Conservation (phyloP, 1,140 invertebrate genomes). For the Ceratina japonica region DNA sequence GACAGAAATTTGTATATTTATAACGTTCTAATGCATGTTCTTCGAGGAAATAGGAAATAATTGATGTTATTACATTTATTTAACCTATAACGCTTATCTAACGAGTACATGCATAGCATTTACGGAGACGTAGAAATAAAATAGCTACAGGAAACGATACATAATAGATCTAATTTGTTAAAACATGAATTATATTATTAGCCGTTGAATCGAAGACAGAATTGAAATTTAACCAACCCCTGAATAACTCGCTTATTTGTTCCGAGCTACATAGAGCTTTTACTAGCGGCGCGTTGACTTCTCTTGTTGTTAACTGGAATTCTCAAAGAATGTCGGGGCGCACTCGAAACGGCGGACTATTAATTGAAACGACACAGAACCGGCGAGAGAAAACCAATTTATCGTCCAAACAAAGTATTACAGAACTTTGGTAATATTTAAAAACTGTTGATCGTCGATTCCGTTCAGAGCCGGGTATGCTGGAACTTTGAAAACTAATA, state of each 20-base stretch:
- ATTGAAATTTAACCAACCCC: neutral
- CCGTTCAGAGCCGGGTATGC: slow-evolving; percentile 22
- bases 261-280: neutral
- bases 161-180: neutral
- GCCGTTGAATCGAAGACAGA: neutral
- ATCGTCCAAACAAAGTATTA: slow-evolving; percentile 33
- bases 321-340: neutral
- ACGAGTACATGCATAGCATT: neutral
- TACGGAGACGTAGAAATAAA: neutral
- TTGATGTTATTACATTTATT: neutral
- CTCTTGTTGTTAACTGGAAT: neutral
- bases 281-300: no score
- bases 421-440: slow-evolving; percentile 50
- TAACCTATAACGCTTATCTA: neutral
- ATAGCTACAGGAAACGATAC: neutral
- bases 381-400: slow-evolving; percentile 25
- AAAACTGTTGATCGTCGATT: slow-evolving; percentile 17
- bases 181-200: neutral
- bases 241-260: neutral
- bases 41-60: neutral
- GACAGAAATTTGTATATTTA: no score
- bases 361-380: neutral
- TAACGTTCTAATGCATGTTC: neutral
- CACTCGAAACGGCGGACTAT: neutral
- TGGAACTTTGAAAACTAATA: slow-evolving; percentile 49